Base-by-base conservation (phyloP, 2,888 invertebrate genomes). In the Caenorhabditis sp. region DNA sequence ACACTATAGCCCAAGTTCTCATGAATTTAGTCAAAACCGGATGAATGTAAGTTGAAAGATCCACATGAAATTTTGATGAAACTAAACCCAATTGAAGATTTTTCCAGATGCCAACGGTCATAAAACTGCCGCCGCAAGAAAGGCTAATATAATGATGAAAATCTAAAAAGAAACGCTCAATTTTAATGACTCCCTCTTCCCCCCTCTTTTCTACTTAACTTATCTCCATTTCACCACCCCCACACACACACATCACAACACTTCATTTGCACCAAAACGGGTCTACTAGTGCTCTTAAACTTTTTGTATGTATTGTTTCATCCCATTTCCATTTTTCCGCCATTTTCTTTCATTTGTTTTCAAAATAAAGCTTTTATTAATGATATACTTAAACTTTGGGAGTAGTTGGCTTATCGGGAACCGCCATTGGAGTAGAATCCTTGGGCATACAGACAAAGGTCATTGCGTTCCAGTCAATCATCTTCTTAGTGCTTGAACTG, bases 91-190 rank as follows among this genome's bases (percentile, higher is more conserved):
- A n/a, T n/a, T n/a, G n/a, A n/a, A n/a, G n/a, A n/a, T 35, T 18
- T 44, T 77, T 85, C 40, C 68, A 85, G 86, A 86, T 88, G 85
- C 85, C 82, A 47, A 82, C 86, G 11, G 87, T 88, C 61, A 84
- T 88, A 28, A 88, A 88, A 76, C 82, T 87, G 18, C 88, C 88
- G 53, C 86, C 88, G 28, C 87, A 87, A 58, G 88, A 88, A 77
- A 68, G 88, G 20, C 72, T 88, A 9, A 88, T 88, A 35, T 88
- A 40, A n/a, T n/a, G 58, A 84, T 67, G 28, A 44, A 60, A 22
- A 11, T 5, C 50, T 76, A n/a, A n/a, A n/a, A n/a, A n/a, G n/a
- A n/a, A n/a, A n/a, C n/a, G 76, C 67, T 67, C 76, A 76, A 60
- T 8, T 58, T 22, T 55, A 20, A 6, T 9, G n/a, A 20, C 18